phyloP scores from a whole-genome alignment of 2,888 invertebrate genomes.

The Cinara cedri region DNA sequence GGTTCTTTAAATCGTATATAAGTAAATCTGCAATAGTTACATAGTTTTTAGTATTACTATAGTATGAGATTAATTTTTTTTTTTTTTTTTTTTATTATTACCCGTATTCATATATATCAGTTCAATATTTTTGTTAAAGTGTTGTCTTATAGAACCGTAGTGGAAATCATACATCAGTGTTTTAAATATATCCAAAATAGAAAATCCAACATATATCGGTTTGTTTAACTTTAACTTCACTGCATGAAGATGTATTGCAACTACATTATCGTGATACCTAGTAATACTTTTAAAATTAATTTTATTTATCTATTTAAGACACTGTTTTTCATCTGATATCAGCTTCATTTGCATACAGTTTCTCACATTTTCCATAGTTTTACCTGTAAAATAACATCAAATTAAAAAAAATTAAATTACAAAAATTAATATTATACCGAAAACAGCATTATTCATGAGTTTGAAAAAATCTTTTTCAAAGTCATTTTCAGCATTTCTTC shows the following conservation, averaged over 20 bases:
- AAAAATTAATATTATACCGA: background rate
- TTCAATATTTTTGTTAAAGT: background rate
- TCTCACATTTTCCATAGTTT: background rate
- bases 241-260: background rate
- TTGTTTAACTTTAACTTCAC: background rate
- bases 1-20: background rate
- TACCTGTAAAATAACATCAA: background rate
- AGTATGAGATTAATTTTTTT: too few relatives aligned
- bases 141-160: background rate
- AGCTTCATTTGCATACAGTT: background rate
- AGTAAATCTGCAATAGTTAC: background rate
- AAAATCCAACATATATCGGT: constrained; percentile 10
- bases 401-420: background rate
- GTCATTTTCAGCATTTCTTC: background rate
- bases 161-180: constrained; percentile 14
- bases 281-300: background rate
- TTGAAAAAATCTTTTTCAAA: constrained; percentile 4
- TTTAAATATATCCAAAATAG: constrained; percentile 1
- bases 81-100: too few relatives aligned
- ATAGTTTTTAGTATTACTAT: background rate
- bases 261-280: background rate
- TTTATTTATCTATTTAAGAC: background rate
- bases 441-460: background rate
- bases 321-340: background rate
- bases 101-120: constrained; percentile 4